Percentiles rank a stretch among this genome's conserved stretches.
phyloP scores from a whole-genome alignment of 2,797 vertebrate species.

The Lacerta bilineata region DNA sequence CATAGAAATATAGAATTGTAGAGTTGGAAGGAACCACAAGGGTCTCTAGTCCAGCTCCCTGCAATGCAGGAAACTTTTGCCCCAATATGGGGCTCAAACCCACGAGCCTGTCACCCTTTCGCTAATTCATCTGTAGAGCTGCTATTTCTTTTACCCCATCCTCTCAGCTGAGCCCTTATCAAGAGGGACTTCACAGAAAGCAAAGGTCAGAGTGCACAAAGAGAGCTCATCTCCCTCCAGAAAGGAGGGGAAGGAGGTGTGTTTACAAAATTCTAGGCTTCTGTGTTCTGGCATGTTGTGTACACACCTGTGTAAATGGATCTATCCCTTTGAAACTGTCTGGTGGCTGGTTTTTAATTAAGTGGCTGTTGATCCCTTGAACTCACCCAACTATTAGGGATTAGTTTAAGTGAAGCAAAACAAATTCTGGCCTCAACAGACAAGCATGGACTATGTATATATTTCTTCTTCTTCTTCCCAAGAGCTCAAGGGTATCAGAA shows the following conservation, averaged over 20 bases:
- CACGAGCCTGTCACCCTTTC: no score
- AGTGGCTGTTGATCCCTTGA: conserved; percentile 13
- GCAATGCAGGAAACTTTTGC: no score
- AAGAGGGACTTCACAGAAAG: not conserved
- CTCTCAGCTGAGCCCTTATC: no score
- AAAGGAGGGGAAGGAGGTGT: not conserved
- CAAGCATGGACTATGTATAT: not conserved
- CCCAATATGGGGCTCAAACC: no score
- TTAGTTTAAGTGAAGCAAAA: not conserved
- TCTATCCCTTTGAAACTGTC: not conserved
- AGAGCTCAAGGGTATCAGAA: not conserved
- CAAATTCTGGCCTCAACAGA: not conserved
- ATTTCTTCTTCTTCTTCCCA: not conserved
- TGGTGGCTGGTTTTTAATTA: not conserved
- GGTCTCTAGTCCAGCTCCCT: no score
- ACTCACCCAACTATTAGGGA: not conserved
- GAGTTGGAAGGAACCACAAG: no score
- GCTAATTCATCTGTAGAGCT: no score
- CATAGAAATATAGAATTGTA: no score
- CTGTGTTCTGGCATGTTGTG: not conserved
- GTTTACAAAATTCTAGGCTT: not conserved
- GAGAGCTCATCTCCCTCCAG: no score
- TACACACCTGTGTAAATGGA: not conserved
- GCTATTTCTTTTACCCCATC: no score
- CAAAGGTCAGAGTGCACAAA: no score